Evolutionary conservation across 2,888 invertebrate genomes (phyloP), one percentile per base, ranked within the genome.

Genomic region (Sinhomidia bicolor): DNA sequence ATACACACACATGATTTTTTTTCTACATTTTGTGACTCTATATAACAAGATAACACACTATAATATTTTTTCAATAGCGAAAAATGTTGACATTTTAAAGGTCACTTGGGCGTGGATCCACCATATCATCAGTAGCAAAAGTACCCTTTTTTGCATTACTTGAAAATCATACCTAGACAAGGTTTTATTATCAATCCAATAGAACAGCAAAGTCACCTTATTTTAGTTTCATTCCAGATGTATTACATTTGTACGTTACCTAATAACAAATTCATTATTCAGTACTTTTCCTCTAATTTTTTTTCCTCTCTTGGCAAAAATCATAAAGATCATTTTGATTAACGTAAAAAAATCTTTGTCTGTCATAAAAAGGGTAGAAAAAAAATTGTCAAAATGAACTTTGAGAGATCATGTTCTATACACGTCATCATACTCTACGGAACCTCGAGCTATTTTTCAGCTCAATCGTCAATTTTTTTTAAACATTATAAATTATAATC

Each of bases 61-160:
- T 12, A 4, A 23, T 1, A 2, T 29, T 26, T 68, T 41, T 57
- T 82, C 83, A 83, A 71, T 83, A 83, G 41, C 83, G 32, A 76
- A 76, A 68, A 83, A 68, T 83, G 68, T 60, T 83, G 83, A 84
- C 84, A 84, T 44, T 76, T 62, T 84, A 84, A 57, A 84, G 84
- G 84, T 84, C 84, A 62, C 44, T 44, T 76, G 84, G 84, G 84
- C 84, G 84, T 84, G 83, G 83, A 65, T 76, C 74, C 60, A 23
- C 26, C 51, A 14, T 76, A 76, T 76, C 51, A 76, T 23, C 47
- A 76, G 76, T n/a, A 71, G 62, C 68, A 68, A 68, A 68, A 41
- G 74, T 44, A 47, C 76, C 51, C 51, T n/a, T n/a, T n/a, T n/a
- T n/a, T n/a, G n/a, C n/a, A 51, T n/a, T 71, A 71, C 68, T 20